phyloP scores from a whole-genome alignment of 2,797 vertebrate genomes.

The Enteromius argenteus region DNA sequence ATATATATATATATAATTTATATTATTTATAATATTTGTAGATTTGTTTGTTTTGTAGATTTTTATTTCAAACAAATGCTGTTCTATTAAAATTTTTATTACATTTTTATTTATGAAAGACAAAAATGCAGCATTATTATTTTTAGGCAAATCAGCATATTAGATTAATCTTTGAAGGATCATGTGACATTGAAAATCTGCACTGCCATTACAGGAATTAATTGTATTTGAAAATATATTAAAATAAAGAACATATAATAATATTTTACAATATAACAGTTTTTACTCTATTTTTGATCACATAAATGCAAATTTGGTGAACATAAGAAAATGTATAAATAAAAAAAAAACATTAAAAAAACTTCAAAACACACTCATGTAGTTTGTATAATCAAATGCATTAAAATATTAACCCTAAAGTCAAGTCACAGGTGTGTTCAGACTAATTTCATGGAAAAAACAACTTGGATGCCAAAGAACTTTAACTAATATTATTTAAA shows the following conservation, averaged over 20 bases:
- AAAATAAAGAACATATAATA: not conserved
- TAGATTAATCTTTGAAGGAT: not conserved
- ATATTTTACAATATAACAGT: not conserved
- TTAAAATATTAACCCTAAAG: not conserved
- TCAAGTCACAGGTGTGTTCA: constrained; percentile 23
- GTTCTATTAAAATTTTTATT: not conserved
- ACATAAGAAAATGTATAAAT: not conserved
- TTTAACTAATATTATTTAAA: not conserved
- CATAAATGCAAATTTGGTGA: not conserved
- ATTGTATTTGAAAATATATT: not conserved
- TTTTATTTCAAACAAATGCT: not conserved
- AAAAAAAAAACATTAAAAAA: not conserved
- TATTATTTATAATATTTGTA: too few relatives aligned
- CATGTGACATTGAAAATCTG: not conserved
- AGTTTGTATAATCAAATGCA: not conserved
- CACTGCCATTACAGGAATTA: not conserved
- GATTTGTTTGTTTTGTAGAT: not conserved
- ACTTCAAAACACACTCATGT: not conserved
- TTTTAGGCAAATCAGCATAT: not conserved
- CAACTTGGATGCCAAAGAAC: not conserved
- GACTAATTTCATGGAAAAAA: not conserved
- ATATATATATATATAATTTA: too few relatives aligned
- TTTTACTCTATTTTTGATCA: not conserved
- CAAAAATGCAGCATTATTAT: not conserved
- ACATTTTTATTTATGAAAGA: not conserved